A percentile compares a stretch with the other conserved stretches of the same genome.
Evolutionary conservation across 2,113 vertebrate species (phyloP).

Genomic region (Passer montanus): DNA sequence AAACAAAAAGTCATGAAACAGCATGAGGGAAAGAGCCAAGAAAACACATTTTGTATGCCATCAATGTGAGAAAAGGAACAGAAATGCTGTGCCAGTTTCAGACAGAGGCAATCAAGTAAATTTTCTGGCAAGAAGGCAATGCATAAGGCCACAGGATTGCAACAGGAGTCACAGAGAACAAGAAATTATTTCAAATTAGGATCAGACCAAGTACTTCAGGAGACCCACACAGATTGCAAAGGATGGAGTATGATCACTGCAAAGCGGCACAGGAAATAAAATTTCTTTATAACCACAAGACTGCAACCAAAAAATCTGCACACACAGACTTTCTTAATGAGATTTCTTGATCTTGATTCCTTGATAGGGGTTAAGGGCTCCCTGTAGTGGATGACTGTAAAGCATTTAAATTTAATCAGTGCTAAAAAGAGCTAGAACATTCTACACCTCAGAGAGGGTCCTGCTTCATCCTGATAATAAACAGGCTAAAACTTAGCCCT

Average conservation of each 20-base stretch:
- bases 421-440: not conserved
- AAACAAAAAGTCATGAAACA: conserved; percentile 58
- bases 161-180: conserved; percentile 40
- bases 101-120: conserved; percentile 31
- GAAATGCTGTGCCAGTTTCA: conserved; percentile 56
- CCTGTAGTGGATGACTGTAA: not conserved
- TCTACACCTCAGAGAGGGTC: not conserved
- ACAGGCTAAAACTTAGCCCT: not conserved
- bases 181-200: conserved; percentile 31
- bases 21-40: conserved; percentile 55
- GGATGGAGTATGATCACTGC: not conserved
- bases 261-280: not conserved
- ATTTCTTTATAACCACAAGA: not conserved
- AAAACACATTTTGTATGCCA: conserved; percentile 49
- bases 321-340: not conserved
- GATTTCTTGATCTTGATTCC: not conserved
- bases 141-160: conserved; percentile 25
- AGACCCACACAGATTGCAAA: not conserved
- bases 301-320: not conserved
- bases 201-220: conserved; percentile 3
- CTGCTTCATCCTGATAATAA: not conserved
- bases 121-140: conserved; percentile 33
- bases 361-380: not conserved
- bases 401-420: not conserved
- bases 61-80: conserved; percentile 63